These are phyloP conservation scores for Apogon hyalosoma DNA, from an alignment of 2,797 vertebrate species.

Conservation along the genomic window DNA sequence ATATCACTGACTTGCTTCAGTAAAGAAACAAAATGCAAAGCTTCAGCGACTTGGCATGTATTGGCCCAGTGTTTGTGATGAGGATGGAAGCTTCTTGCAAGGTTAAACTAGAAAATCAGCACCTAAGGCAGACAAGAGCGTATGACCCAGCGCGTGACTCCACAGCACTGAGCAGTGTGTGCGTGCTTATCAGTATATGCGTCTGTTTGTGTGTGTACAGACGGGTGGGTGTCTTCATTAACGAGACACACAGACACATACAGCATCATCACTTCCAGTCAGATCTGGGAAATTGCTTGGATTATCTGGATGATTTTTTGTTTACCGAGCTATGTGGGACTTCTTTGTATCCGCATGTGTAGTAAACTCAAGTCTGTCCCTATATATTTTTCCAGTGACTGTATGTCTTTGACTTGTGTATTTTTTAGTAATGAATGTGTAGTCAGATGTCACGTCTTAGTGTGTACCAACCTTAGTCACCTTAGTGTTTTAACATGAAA, in stretches of 20 bases:
- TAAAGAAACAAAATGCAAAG: no score
- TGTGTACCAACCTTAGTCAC: conserved; percentile 6
- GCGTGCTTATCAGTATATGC: conserved; percentile 23
- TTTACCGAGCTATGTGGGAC: neutral
- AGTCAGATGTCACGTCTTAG: conserved; percentile 2
- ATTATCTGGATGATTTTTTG: conserved; percentile 7
- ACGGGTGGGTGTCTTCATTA: conserved; percentile 17
- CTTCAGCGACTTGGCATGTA: conserved; percentile 7
- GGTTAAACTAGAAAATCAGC: conserved; percentile 61
- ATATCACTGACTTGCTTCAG: no score
- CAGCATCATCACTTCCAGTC: conserved; percentile 6
- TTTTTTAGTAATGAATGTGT: neutral
- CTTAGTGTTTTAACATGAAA: conserved; percentile 28
- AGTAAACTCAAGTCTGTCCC: neutral
- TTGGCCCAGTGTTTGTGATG: conserved; percentile 37
- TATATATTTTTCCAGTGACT: neutral
- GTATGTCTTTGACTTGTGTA: conserved; percentile 1
- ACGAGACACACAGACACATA: conserved; percentile 19
- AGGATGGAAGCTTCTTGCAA: conserved; percentile 46
- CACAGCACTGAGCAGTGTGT: conserved; percentile 55
- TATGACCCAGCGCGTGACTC: conserved; percentile 74
- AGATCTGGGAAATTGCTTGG: conserved; percentile 20
- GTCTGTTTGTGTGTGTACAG: neutral
- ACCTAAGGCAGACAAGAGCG: conserved; percentile 64
- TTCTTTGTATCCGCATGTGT: conserved; percentile 14